These are phyloP conservation scores for Mantis religiosa DNA, from an alignment of 2,888 invertebrate genomes.

Conservation along the genomic window DNA sequence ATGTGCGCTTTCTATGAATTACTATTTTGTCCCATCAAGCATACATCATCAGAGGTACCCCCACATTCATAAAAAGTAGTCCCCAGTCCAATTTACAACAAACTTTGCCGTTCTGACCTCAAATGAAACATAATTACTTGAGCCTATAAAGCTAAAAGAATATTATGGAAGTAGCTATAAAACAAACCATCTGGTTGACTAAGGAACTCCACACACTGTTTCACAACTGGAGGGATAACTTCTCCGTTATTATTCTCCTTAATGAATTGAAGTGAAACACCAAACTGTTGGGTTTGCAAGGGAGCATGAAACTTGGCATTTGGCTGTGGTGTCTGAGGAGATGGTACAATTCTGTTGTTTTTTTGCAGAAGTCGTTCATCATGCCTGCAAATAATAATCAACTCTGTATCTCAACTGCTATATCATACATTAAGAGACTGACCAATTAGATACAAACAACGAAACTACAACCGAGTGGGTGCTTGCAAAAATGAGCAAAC, in stretches of 20 bases:
- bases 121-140: too few relatives aligned
- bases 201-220: constrained; percentile 85
- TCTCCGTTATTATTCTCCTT: constrained; percentile 78
- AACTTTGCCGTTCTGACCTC: too few relatives aligned
- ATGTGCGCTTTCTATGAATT: too few relatives aligned
- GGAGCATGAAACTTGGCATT: constrained; percentile 40
- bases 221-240: constrained; percentile 88
- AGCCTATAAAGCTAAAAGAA: too few relatives aligned
- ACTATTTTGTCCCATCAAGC: too few relatives aligned
- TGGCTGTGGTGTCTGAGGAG: constrained; percentile 35
- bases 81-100: too few relatives aligned
- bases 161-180: background rate
- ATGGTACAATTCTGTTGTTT: constrained; percentile 45
- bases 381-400: constrained; percentile 53
- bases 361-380: constrained; percentile 68
- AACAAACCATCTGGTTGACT: constrained; percentile 76
- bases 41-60: too few relatives aligned
- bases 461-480: too few relatives aligned
- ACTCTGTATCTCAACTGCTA: background rate
- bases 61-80: too few relatives aligned
- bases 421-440: background rate
- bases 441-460: too few relatives aligned
- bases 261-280: constrained; percentile 88
- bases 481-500: too few relatives aligned
- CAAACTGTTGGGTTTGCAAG: constrained; percentile 83